These are phyloP conservation scores for Heterocephalus glaber DNA, from an alignment of 2,113 vertebrate genomes.

Conservation along the genomic window DNA sequence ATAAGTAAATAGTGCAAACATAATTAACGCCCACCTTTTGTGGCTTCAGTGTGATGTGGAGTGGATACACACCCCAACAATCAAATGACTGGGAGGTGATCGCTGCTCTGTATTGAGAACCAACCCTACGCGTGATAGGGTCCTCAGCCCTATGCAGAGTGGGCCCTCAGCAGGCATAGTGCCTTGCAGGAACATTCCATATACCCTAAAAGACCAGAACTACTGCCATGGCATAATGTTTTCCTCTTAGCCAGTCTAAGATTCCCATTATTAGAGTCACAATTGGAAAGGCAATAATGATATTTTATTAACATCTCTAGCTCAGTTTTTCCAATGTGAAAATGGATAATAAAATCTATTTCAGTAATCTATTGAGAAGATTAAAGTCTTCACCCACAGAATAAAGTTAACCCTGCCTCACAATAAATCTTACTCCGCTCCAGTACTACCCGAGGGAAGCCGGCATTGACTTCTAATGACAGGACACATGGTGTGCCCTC, in stretches of 20 bases:
- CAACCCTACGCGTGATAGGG: not conserved
- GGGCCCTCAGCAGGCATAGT: not conserved
- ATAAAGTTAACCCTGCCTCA: not conserved
- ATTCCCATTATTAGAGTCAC: not conserved
- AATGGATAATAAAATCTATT: not conserved
- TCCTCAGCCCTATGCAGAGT: not conserved
- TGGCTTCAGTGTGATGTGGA: not conserved
- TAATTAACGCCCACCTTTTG: slow-evolving; percentile 17
- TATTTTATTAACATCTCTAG: not conserved
- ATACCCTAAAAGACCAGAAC: not conserved
- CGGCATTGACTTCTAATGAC: not conserved
- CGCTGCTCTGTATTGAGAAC: not conserved
- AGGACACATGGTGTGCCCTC: not conserved
- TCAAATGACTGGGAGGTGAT: not conserved
- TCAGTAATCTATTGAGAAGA: not conserved
- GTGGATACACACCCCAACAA: not conserved
- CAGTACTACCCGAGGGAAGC: not conserved
- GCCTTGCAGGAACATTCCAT: not conserved
- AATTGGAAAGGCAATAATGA: not conserved
- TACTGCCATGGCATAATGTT: not conserved
- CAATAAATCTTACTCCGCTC: not conserved
- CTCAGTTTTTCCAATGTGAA: not conserved
- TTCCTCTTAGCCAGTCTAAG: not conserved
- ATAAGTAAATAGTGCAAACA: not conserved
- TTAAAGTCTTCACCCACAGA: not conserved